These are phyloP conservation scores for Amphiura filiformis DNA, from an alignment of 35 echinoderm and acorn worm genomes.

Conservation along the genomic window DNA sequence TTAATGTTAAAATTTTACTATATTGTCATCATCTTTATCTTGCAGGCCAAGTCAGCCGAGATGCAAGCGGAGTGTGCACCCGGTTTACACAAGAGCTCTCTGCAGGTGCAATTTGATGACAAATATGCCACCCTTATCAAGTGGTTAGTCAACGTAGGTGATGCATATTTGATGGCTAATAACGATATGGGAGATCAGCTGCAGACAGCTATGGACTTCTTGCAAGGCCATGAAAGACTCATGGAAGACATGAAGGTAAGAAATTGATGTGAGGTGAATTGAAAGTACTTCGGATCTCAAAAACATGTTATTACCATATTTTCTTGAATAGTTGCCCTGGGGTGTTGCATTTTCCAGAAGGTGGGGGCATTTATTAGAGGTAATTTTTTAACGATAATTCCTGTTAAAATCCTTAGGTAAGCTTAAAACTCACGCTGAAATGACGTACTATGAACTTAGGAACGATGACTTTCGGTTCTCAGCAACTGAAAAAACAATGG, in stretches of 20 bases:
- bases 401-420: no score
- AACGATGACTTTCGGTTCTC: no score
- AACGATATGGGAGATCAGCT: slow-evolving; percentile 90
- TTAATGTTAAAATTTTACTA: background rate
- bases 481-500: no score
- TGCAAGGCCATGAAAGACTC: slow-evolving; percentile 79
- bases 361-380: no score
- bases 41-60: slow-evolving; percentile 66
- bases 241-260: slow-evolving; percentile 75
- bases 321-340: no score
- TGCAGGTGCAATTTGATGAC: slow-evolving; percentile 75
- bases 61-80: slow-evolving; percentile 64
- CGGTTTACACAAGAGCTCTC: slow-evolving; percentile 19
- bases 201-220: slow-evolving; percentile 84
- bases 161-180: slow-evolving; percentile 72
- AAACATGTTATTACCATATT: no score
- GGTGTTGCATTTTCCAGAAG: no score
- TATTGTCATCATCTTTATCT: background rate
- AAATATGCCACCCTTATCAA: slow-evolving; percentile 66
- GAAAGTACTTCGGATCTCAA: no score
- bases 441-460: no score
- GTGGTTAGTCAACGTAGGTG: slow-evolving; percentile 89
- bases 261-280: no score
- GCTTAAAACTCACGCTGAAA: no score
- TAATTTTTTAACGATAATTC: no score